phyloP scores from a whole-genome alignment of 2,888 invertebrate genomes.

The Apotomis turbidana region DNA sequence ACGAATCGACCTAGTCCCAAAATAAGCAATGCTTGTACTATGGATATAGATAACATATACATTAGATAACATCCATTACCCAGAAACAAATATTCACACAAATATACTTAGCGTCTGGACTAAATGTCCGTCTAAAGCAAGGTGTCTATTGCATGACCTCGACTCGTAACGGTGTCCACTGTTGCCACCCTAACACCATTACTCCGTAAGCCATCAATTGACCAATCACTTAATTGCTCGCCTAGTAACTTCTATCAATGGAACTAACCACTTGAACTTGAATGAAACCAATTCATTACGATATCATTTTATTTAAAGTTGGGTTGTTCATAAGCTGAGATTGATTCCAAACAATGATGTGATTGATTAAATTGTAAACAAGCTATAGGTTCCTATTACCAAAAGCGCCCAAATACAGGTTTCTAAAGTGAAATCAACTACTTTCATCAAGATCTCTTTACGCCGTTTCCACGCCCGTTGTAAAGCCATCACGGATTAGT shows the following conservation, averaged over 20 bases:
- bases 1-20: too few species aligned
- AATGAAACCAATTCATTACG: conserved; percentile 23
- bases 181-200: conserved; percentile 31
- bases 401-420: conserved; percentile 58
- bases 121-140: conserved; percentile 17
- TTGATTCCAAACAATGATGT: not conserved
- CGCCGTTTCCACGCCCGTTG: conserved; percentile 44
- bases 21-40: too few species aligned
- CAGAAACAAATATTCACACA: too few species aligned
- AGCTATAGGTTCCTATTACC: conserved; percentile 40
- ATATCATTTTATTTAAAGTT: conserved; percentile 21
- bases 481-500: conserved; percentile 15
- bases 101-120: not conserved
- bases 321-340: too few species aligned
- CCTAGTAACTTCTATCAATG: conserved; percentile 27
- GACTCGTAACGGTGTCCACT: conserved; percentile 3
- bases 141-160: conserved; percentile 14
- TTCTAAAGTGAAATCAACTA: conserved; percentile 52
- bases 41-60: too few species aligned
- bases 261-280: conserved; percentile 25
- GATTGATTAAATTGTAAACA: not conserved
- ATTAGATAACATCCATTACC: too few species aligned
- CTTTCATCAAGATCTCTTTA: conserved; percentile 51
- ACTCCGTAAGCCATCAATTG: conserved; percentile 24
- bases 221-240: conserved; percentile 31